Conservation (phyloP, 2,797 vertebrate genomes). For the Sebastes iracundus region DNA sequence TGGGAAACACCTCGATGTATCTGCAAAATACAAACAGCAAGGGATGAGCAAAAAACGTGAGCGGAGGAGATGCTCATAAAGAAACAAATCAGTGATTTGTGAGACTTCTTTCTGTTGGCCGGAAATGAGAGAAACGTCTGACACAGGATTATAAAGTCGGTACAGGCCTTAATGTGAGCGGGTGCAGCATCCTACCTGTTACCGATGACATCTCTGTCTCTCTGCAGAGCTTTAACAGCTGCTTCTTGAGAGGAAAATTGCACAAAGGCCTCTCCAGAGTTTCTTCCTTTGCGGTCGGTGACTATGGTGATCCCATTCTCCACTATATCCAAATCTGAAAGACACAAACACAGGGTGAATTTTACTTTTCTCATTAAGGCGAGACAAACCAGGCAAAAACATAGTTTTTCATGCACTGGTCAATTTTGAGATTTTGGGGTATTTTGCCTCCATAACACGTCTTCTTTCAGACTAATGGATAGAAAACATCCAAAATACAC, state of each 20-base stretch:
- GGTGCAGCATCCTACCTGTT: conserved; percentile 78
- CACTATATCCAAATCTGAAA: conserved; percentile 86
- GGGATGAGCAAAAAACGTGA: background rate
- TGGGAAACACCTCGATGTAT: conserved; percentile 93
- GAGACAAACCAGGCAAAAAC: too few relatives aligned
- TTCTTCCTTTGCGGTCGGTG: conserved; percentile 81
- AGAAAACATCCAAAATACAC: too few relatives aligned
- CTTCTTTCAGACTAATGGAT: too few relatives aligned
- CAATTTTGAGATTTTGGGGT: too few relatives aligned
- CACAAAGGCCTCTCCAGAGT: conserved; percentile 88
- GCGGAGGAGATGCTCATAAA: background rate
- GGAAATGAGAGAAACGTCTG: background rate
- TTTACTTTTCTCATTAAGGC: too few relatives aligned
- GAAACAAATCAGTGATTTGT: background rate
- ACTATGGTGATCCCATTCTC: conserved; percentile 85
- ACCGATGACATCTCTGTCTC: conserved; percentile 88
- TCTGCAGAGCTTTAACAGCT: conserved; percentile 85
- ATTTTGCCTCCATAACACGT: too few relatives aligned
- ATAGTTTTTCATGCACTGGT: too few relatives aligned
- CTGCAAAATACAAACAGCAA: conserved; percentile 63
- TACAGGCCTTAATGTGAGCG: background rate
- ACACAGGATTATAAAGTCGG: background rate
- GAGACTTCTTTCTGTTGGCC: background rate
- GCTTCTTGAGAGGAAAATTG: conserved; percentile 87
- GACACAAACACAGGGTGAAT: background rate